Evolutionary conservation across 2,797 vertebrate genomes (phyloP), one percentile per base, ranked within the genome.

Genomic region (Melanogrammus aeglefinus): DNA sequence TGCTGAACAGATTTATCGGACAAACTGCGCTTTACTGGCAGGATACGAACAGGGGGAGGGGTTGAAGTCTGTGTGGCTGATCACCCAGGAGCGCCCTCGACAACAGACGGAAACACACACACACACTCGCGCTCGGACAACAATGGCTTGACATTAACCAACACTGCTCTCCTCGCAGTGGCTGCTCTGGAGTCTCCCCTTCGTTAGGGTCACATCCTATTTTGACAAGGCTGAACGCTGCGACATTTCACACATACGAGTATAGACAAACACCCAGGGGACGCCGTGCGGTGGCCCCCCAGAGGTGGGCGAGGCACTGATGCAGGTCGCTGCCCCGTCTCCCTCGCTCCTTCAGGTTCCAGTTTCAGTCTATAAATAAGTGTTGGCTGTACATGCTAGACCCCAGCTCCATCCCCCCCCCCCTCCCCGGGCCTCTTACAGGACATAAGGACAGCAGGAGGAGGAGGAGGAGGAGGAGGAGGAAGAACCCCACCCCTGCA

Each of bases 291-390:
- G 38, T 13, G 2, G 10, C 41, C 10, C 80, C 83, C 74, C 77
- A 83, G 75, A 82, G 82, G 84, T 86, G 75, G 81, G 75, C 87
- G 83, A 87, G 84, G 88, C 89, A 89, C 89, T 89, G 41, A 44
- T 14, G 14, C 10, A 44, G 41, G 41, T 16, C 41, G 14, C 41
- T 44, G 41, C 41, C 41, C 89, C 82, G 89, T 82, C 90, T 80
- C 84, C 78, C 84, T 81, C 82, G 85, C 90, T 90, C 90, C 88
- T 90, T 88, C 80, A 88, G 91, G 88, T 87, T 93, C 88, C 81
- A 86, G 90, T 92, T 94, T 91, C 91, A 91, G 73, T 89, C 91
- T 93, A 94, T 90, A 92, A 94, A 94, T 94, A 94, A 84, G 88
- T 84, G 81, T 87, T 81, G 84, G 90, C 87, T 86, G 77, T 76